Base-by-base conservation (phyloP, 2,888 invertebrate genomes). In the Platycheirus rosarum region DNA sequence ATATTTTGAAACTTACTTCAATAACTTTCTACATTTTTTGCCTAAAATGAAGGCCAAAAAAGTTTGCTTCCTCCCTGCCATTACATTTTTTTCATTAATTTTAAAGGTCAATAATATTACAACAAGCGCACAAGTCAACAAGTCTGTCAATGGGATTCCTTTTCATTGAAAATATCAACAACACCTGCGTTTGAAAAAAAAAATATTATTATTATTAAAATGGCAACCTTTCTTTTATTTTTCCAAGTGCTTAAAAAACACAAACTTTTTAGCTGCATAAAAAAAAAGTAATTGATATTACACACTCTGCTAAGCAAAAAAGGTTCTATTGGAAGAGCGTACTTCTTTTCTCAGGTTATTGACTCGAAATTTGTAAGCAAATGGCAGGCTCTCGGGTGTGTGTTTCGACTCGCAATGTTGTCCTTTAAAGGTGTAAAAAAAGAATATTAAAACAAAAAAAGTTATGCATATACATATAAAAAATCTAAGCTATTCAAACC, bases 221-320 rank as follows among this genome's bases (percentile, higher is more conserved):
- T n/a, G n/a, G n/a, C n/a, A n/a, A n/a, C n/a, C n/a, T 32, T 29
- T 26, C 51, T 51, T 29, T 32, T 32, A 51, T 51, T 16, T 18
- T 44, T 51, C 16, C 32, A 16, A 29, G 51, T 32, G 16, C 14
- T 51, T 16, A 29, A 51, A 32, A 26, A 60, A 42, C 23, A 48
- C 4, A 40, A 53, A 68, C 14, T 16, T 63, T 51, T 42, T 32
- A 60, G 60, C 29, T 29, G n/a, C n/a, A n/a, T n/a, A n/a, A n/a
- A n/a, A n/a, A n/a, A n/a, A 62, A 71, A 71, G 62, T 62, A 71
- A 71, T 62, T 60, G 71, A 53, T 66, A 53, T 66, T 66, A 42
- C 48, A 11, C 26, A 26, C 29, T 18, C 42, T 29, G n/a, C n/a
- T 6, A 26, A 60, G 20, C 49, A 71, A 62, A 62, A 51, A 51